Evolutionary conservation across 1,140 invertebrate genomes (phyloP), one percentile per base, ranked within the genome.

Genomic region (Kradibia gibbosae): DNA sequence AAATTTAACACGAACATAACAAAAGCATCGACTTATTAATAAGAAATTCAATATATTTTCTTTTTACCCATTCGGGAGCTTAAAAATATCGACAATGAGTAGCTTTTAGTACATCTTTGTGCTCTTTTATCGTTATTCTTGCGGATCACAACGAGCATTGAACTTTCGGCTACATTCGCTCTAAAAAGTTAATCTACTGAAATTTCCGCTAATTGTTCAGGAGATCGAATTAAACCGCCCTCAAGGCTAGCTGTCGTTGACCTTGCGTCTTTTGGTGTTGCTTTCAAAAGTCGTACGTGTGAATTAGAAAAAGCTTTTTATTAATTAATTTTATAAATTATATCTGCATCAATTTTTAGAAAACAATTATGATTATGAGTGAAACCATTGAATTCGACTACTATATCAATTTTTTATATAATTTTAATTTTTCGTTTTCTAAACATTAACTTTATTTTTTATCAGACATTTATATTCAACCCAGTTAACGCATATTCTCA

Each of bases 251-350:
- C 81, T 82, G 81, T 74, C 70, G 57, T 78, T 82, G 78, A 82
- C 76, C 81, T 82, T 67, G 71, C 57, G 48, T 55, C 60, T 1
- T 10, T 34, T 3, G 36, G 25, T 11, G 36, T 20, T 10, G 4
- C 25, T 74, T 2, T 60, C 34, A 36, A 60, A 11, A 10, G 5
- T 60, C 36, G n/a, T 55, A 22, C 25, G 20, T 31, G 57, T 39
- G 81, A 74, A 78, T 82, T 57, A 74, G 81, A 75, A 79, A 82
- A 82, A 60, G 34, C 76, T 50, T 74, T 82, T 82, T 78, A 78
- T 71, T 78, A n/a, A n/a, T n/a, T n/a, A n/a, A n/a, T n/a, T n/a
- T n/a, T n/a, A n/a, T n/a, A n/a, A n/a, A n/a, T n/a, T n/a, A n/a
- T n/a, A n/a, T n/a, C n/a, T n/a, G n/a, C n/a, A n/a, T n/a, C n/a